These are phyloP conservation scores for Zapornia atra DNA, from an alignment of 2,113 vertebrate genomes.

Conservation along the genomic window DNA sequence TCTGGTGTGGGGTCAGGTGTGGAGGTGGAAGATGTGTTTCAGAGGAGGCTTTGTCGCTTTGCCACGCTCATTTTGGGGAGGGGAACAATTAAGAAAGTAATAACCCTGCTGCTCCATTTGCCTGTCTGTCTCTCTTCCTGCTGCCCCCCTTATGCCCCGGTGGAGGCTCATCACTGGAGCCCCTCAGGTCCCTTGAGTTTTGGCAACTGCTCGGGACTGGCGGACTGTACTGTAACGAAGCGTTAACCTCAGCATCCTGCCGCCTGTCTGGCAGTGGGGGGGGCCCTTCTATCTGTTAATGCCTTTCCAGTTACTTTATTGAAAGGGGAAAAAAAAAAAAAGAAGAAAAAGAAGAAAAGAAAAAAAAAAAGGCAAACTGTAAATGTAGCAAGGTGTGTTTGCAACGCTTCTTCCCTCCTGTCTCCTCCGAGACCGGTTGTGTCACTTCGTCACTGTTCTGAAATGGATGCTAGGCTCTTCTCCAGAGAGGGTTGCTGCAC, in stretches of 20 bases:
- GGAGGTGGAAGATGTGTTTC: background rate
- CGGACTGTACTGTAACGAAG: slow-evolving; percentile 45
- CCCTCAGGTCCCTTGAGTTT: background rate
- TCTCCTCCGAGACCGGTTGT: slow-evolving; percentile 48
- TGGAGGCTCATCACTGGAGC: background rate
- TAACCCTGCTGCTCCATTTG: background rate
- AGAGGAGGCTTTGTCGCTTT: slow-evolving; percentile 28
- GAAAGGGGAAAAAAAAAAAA: background rate
- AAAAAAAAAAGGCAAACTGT: background rate
- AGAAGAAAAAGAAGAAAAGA: too few species aligned
- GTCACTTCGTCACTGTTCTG: slow-evolving; percentile 60
- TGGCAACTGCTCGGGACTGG: background rate
- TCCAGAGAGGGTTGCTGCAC: slow-evolving; percentile 42
- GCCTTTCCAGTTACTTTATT: slow-evolving; percentile 57
- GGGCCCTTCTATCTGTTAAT: slow-evolving; percentile 59
- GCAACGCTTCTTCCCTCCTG: slow-evolving; percentile 24
- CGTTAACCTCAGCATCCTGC: slow-evolving; percentile 34
- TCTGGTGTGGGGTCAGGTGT: background rate
- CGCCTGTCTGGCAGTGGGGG: background rate
- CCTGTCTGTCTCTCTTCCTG: slow-evolving; percentile 4
- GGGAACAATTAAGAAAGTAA: background rate
- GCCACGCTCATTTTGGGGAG: background rate
- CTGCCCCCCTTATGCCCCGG: background rate
- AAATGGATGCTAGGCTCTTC: slow-evolving; percentile 53
- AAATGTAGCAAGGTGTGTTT: slow-evolving; percentile 67